Evolutionary conservation across 2,113 vertebrate species (phyloP).

Genomic region (Sorex fumeus): DNA sequence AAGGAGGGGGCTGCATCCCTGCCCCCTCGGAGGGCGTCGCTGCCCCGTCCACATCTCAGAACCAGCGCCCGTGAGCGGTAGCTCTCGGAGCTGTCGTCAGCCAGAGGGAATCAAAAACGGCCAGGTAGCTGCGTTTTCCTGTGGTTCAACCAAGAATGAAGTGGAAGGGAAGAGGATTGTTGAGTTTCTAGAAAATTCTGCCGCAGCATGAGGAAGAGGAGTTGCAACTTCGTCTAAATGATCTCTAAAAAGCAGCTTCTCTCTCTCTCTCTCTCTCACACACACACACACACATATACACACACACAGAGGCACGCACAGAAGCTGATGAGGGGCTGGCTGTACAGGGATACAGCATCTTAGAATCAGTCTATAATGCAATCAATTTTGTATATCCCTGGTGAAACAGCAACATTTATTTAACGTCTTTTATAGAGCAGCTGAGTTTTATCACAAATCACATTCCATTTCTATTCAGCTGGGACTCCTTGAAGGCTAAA

Average conservation of each 20-base stretch:
- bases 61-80: neutral
- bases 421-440: conserved; percentile 93
- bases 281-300: too few species aligned
- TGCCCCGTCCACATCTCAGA: neutral
- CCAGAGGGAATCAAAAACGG: neutral
- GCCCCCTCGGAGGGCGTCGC: neutral
- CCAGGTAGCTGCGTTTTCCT: neutral
- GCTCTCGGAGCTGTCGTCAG: neutral
- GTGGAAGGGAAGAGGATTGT: neutral
- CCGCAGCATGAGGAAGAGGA: neutral
- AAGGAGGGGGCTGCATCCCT: neutral
- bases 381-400: conserved; percentile 89
- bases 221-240: neutral
- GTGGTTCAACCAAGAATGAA: conserved; percentile 11
- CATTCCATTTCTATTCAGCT: conserved; percentile 90
- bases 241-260: neutral
- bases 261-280: neutral
- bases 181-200: conserved; percentile 82
- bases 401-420: conserved; percentile 93
- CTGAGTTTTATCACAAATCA: conserved; percentile 94
- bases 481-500: conserved; percentile 92
- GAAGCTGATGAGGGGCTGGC: conserved; percentile 67
- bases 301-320: neutral
- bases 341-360: conserved; percentile 85
- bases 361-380: conserved; percentile 90